Conservation (phyloP, 2,888 invertebrate species). For the Drosophila siamana region DNA sequence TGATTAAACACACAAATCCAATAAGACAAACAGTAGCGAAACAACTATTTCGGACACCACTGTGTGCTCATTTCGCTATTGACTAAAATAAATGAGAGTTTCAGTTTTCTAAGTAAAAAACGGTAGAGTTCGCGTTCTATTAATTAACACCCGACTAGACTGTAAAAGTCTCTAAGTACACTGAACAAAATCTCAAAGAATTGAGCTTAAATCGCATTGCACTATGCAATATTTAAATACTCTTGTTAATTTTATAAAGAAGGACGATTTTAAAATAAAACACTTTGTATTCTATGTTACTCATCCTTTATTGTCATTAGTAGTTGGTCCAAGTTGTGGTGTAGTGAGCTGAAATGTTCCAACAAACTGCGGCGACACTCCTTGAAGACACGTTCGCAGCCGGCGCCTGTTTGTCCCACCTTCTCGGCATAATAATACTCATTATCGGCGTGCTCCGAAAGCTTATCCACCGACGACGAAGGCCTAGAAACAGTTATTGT, state of each 20-base stretch:
- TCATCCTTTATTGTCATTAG: slow-evolving; percentile 59
- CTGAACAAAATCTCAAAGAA: slow-evolving; percentile 12
- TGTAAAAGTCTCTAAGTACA: slow-evolving; percentile 5
- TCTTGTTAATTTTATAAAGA: too few species aligned
- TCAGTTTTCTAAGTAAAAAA: slow-evolving; percentile 37
- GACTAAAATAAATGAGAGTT: slow-evolving; percentile 13
- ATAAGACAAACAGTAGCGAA: background rate
- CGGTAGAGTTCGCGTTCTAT: slow-evolving; percentile 55
- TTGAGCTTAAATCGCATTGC: background rate
- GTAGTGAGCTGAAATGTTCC: slow-evolving; percentile 68
- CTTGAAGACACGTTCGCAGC: slow-evolving; percentile 81
- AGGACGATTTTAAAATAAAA: too few species aligned
- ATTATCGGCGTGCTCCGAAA: slow-evolving; percentile 89
- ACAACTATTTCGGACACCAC: slow-evolving; percentile 37
- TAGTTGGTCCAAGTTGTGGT: slow-evolving; percentile 63
- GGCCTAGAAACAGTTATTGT: slow-evolving; percentile 86
- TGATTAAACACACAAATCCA: slow-evolving; percentile 14
- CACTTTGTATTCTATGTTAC: background rate
- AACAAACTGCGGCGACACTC: slow-evolving; percentile 73
- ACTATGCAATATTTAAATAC: too few species aligned
- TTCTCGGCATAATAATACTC: slow-evolving; percentile 91
- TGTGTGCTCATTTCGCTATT: slow-evolving; percentile 46
- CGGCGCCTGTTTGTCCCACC: slow-evolving; percentile 86
- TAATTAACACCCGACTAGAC: slow-evolving; percentile 62
- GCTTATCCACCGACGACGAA: slow-evolving; percentile 89